Conservation (phyloP, 2,888 invertebrate species). For the Epirrhoe alternata region DNA sequence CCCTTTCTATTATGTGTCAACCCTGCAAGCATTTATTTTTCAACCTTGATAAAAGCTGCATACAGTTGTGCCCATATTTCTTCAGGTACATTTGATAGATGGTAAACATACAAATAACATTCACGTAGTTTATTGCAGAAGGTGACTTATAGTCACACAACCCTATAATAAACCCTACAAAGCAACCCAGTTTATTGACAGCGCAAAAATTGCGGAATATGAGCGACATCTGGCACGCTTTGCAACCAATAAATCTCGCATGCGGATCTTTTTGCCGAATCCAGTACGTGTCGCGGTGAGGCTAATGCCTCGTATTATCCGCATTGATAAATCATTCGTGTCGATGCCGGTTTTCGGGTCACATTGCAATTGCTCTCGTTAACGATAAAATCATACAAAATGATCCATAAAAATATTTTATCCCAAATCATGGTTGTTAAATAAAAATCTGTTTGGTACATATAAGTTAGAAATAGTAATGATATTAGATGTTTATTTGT, state of each 20-base stretch:
- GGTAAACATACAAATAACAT: too few relatives aligned
- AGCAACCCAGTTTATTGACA: constrained; percentile 25
- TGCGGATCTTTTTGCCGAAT: constrained; percentile 69
- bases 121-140: neutral
- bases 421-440: neutral
- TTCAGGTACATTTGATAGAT: too few relatives aligned
- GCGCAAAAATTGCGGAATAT: constrained; percentile 29
- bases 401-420: constrained; percentile 1
- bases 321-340: constrained; percentile 77
- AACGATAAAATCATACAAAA: constrained; percentile 16
- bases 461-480: too few relatives aligned
- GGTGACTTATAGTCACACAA: neutral
- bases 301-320: constrained; percentile 72
- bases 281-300: constrained; percentile 73
- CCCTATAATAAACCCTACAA: constrained; percentile 19
- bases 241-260: constrained; percentile 41
- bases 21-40: too few relatives aligned
- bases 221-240: constrained; percentile 37
- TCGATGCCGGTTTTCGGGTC: constrained; percentile 64
- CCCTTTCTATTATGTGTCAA: too few relatives aligned
- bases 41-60: too few relatives aligned
- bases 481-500: too few relatives aligned
- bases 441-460: neutral
- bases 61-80: too few relatives aligned
- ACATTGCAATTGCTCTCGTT: constrained; percentile 24